Conservation (phyloP, 2,888 invertebrate genomes). For the Coelopa pilipes region DNA sequence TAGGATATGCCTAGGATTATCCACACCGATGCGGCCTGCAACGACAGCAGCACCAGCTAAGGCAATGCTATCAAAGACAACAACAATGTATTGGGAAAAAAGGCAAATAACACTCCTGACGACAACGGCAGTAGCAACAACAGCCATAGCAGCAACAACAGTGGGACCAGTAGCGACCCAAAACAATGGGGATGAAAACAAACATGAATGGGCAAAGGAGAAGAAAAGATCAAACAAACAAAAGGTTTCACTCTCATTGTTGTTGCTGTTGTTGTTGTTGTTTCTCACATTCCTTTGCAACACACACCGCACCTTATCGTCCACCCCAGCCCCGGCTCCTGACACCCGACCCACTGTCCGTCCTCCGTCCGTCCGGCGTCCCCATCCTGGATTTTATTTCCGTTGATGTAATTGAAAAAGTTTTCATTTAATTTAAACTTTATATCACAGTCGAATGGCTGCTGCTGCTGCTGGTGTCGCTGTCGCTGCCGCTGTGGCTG, state of each 20-base stretch:
- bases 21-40: no score
- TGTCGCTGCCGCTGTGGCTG: no score
- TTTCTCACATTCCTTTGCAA: neutral
- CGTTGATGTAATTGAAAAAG: constrained; percentile 49
- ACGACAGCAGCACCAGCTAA: no score
- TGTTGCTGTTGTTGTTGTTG: no score
- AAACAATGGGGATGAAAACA: neutral
- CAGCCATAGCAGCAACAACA: constrained; percentile 23
- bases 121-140: constrained; percentile 1
- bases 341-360: no score
- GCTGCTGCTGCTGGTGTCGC: no score
- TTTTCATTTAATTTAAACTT: constrained; percentile 51
- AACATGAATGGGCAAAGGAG: neutral
- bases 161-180: neutral
- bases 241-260: neutral
- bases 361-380: constrained; percentile 15
- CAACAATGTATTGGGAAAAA: no score
- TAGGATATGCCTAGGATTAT: no score
- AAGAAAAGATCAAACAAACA: neutral
- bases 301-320: neutral
- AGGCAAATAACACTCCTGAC: no score
- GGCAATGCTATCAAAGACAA: no score
- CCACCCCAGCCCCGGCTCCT: no score
- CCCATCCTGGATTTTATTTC: constrained; percentile 29
- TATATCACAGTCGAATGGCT: constrained; percentile 31